Conservation (phyloP, 2,888 invertebrate genomes). For the Eupithecia subumbrata region DNA sequence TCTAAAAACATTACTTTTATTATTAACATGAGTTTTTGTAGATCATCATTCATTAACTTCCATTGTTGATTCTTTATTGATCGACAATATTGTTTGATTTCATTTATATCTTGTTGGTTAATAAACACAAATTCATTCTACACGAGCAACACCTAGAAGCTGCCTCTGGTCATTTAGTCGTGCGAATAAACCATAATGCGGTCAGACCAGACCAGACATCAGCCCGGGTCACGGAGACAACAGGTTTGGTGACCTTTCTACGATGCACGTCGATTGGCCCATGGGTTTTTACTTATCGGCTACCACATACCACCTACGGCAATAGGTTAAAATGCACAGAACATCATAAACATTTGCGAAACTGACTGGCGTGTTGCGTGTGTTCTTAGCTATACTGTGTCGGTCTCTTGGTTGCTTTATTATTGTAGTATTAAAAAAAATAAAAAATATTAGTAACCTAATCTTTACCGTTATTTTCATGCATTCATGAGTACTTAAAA, state of each 20-base stretch:
- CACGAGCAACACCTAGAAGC: background rate
- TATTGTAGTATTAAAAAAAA: background rate
- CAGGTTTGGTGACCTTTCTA: constrained; percentile 79
- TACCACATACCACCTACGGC: constrained; percentile 8
- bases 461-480: background rate
- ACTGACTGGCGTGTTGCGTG: background rate
- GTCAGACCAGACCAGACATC: constrained; percentile 49
- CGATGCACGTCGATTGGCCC: constrained; percentile 64
- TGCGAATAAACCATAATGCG: constrained; percentile 38
- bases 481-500: background rate
- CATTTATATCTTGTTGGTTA: background rate
- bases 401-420: background rate
- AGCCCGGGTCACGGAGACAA: constrained; percentile 68
- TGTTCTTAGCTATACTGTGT: background rate
- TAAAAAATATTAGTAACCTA: background rate
- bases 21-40: background rate
- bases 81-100: background rate
- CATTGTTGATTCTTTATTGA: background rate
- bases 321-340: background rate
- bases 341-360: background rate
- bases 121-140: background rate
- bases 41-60: background rate
- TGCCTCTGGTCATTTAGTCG: constrained; percentile 14
- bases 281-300: constrained; percentile 52
- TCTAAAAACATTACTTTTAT: background rate